Base-by-base conservation (phyloP, 2,888 invertebrate species). In the Acrocyrtus sp. region DNA sequence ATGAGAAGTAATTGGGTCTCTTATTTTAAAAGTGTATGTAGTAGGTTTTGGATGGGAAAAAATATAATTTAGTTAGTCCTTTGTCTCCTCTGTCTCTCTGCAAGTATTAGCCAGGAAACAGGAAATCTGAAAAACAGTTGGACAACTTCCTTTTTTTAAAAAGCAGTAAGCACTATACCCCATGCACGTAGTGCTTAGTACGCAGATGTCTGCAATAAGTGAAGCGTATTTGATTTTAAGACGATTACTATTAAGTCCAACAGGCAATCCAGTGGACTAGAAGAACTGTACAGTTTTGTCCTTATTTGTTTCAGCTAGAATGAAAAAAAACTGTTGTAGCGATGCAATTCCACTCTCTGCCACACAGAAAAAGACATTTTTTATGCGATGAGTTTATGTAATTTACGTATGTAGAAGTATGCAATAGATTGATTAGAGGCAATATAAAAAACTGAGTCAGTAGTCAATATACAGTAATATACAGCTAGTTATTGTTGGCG, bases 61-160 rank as follows among this genome's bases (percentile, higher is more conserved):
- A 8, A 8, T n/a, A n/a, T n/a, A n/a, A n/a, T n/a, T n/a, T n/a
- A n/a, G n/a, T 15, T n/a, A 45, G 34, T 6, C 39, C 2, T 22
- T 27, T 51, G 34, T 48, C 26, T 58, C 26, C 1, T 22, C 12
- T 4, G 19, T 48, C 34, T 51, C 22, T n/a, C n/a, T n/a, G n/a
- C n/a, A n/a, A n/a, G n/a, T n/a, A n/a, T 53, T 3, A 53, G 53
- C 41, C 74, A 78, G 80, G 80, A 80, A 80, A 80, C 80, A 78
- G 80, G 80, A 80, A 80, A 80, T 80, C 78, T 80, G 78, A 75
- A 75, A 75, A 72, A 77, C 75, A 72, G 76, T 77, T 77, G 74
- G 74, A 68, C 74, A 76, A 77, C 79, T 79, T 79, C 79, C 77
- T 76, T 76, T 75, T 65, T 60, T 53, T 54, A 61, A 50, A 22